phyloP scores from a whole-genome alignment of 2,113 vertebrate genomes.

The Mungos mungo region DNA sequence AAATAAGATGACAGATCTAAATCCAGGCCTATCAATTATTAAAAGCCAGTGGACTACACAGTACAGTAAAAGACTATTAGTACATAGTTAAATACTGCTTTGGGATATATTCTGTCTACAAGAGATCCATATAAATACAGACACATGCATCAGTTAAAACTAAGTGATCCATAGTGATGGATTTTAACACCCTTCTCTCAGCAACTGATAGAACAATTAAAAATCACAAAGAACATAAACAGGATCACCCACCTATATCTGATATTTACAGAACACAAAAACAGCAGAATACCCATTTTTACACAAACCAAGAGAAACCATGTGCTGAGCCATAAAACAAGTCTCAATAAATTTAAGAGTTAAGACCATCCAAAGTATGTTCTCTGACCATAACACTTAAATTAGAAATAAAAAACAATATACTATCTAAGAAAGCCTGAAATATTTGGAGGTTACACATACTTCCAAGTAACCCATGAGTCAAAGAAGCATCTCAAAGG shows the following conservation, averaged over 20 bases:
- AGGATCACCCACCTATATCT: not conserved
- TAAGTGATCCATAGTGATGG: not conserved
- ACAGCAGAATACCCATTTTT: not conserved
- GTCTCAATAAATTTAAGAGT: conserved; percentile 39
- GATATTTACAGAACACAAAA: conserved; percentile 20
- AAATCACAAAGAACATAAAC: not conserved
- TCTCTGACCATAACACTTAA: conserved; percentile 10
- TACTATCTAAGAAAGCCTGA: not conserved
- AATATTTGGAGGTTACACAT: not conserved
- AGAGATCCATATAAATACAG: not conserved
- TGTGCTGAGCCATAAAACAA: conserved; percentile 19
- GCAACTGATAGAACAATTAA: not conserved
- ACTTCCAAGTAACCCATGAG: not conserved
- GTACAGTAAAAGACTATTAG: not conserved
- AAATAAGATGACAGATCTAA: not conserved
- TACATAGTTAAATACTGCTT: too few relatives aligned
- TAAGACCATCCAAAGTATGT: conserved; percentile 27
- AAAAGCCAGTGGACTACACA: not conserved
- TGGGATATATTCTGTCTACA: not conserved
- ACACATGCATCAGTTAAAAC: not conserved
- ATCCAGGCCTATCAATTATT: not conserved
- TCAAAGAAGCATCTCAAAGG: conserved; percentile 26
- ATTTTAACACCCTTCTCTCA: not conserved
- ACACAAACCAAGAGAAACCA: conserved; percentile 34
- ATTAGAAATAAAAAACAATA: conserved; percentile 3